These are phyloP conservation scores for Stichodactyla helianthus DNA, from an alignment of 64 coral and sea anemone genomes.

Conservation along the genomic window DNA sequence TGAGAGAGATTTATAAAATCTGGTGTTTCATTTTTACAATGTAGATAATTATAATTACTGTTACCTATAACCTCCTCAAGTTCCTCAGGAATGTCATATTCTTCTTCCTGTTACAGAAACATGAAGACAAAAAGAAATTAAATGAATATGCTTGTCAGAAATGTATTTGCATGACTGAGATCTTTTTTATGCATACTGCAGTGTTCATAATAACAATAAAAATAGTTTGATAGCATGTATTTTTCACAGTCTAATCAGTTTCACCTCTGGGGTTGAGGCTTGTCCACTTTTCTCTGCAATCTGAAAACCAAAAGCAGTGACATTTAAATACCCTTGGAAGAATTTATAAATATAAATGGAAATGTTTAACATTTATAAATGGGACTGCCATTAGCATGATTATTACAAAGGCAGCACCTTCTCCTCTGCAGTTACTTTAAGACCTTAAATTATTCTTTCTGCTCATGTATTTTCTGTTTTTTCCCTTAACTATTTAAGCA, in stretches of 20 bases:
- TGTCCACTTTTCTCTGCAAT: neutral
- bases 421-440: too few relatives aligned
- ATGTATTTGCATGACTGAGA: neutral
- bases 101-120: slow-evolving; percentile 66
- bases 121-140: neutral
- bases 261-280: slow-evolving; percentile 6
- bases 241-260: neutral
- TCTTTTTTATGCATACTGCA: neutral
- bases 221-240: neutral
- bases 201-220: too few relatives aligned
- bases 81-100: slow-evolving; percentile 94
- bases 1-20: neutral
- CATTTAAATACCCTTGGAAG: too few relatives aligned
- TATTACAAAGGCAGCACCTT: too few relatives aligned
- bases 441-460: too few relatives aligned
- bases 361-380: too few relatives aligned
- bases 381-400: too few relatives aligned
- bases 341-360: too few relatives aligned
- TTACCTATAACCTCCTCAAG: slow-evolving; percentile 91
- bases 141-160: neutral
- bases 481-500: too few relatives aligned
- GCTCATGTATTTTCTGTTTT: too few relatives aligned
- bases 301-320: neutral
- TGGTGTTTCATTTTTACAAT: neutral
- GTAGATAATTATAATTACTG: neutral